Base-by-base conservation (phyloP, 2,888 invertebrate genomes). In the Caenorhabditis wallacei region DNA sequence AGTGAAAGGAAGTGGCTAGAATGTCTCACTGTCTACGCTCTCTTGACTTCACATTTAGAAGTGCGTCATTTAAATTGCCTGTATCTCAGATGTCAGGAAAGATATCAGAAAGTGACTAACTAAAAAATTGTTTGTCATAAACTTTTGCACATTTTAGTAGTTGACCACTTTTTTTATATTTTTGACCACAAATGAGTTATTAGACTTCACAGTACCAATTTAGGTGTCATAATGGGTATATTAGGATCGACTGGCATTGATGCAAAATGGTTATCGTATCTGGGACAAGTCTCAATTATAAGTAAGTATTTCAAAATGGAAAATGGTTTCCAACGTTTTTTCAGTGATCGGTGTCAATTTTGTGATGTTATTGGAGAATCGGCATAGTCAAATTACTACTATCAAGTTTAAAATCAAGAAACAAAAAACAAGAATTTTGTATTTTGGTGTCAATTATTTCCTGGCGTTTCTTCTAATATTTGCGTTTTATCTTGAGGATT, bases 311-410 rank as follows among this genome's bases (percentile, higher is more conserved):
- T n/a, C n/a, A n/a, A n/a, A n/a, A n/a, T n/a, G n/a, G n/a, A n/a
- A n/a, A n/a, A n/a, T n/a, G n/a, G n/a, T n/a, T n/a, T 48, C 16
- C 24, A 40, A 35, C 46, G 8, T 16, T 37, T 51, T 66, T 80
- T 61, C 72, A 80, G 80, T 72, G 72, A 61, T 72, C 22, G 80
- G 72, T 26, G 68, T 80, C 1, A 59, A 57, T 20, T 30, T 72
- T 13, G 24, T 72, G 0, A 72, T 80, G 66, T 24, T 80, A 5
- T 72, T 43, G 30, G 80, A 80, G n/a, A 80, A 80, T 20, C 72
- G 80, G 0, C 68, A 80, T 7, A 68, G 51, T 61, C 72, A 72
- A 72, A 72, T 80, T 7, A 54, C 56, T 7, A 80, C 72, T 1
- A 68, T 72, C 24, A 51, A 43, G 0, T 46, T 59, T 5, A 72